Evolutionary conservation across 2,888 invertebrate species (phyloP), one percentile per base, ranked within the genome.

Genomic region (Oxyteleia sp.): DNA sequence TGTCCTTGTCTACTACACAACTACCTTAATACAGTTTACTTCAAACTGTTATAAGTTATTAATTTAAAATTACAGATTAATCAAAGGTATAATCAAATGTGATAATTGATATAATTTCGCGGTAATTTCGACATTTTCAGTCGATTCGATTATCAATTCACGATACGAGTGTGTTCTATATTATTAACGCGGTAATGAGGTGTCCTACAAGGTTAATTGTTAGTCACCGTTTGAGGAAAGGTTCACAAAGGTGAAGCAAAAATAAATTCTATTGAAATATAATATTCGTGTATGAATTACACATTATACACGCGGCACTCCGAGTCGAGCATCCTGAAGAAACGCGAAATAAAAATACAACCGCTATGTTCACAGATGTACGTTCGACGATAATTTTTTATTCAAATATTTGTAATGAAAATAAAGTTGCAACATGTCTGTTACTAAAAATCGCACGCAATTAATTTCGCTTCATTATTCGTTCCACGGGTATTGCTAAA

Each of bases 151-250:
- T 5, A 26, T 4, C 4, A 26, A 26, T 26, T 26, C 5, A 26
- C 26, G 26, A 26, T n/a, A 26, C 20, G 4, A 49, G n/a, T n/a
- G n/a, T n/a, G n/a, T 10, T 15, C 15, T 2, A 45, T 45, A 49
- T 49, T 49, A 49, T 49, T 20, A 49, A 49, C 15, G 11, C 8
- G 20, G 16, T 13, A 45, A 16, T 15, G 43, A 45, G 15, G 20
- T 5, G 51, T 29, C 11, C 15, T 15, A 8, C 29, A 13, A 53
- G 29, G 53, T 53, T 53, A 32, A 53, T 53, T 53, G 29, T 53
- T 23, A 53, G 32, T 32, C 32, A 15, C 11, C 45, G 3, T 18
- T 18, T 16, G 35, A 35, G 35, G 35, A 35, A 35, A 3, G 10
- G 35, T n/a, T 35, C 35, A 35, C n/a, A 35, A 26, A 26, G 26